phyloP scores from a whole-genome alignment of 2,797 vertebrate species.

The Mus caroli region DNA sequence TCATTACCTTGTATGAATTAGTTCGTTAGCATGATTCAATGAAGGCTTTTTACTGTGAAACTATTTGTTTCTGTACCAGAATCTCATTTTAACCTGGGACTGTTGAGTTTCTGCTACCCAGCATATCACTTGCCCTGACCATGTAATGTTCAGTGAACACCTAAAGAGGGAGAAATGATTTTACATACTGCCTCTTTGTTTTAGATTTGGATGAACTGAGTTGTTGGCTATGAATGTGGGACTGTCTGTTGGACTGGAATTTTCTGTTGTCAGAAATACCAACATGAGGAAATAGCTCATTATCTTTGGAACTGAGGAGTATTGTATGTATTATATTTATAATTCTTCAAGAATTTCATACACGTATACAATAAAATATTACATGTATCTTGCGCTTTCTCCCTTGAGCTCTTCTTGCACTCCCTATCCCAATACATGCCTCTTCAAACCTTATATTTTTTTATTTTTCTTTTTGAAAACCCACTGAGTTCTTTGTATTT shows the following conservation, averaged over 20 bases:
- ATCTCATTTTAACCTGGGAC: background rate
- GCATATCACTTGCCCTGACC: background rate
- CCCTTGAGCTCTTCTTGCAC: background rate
- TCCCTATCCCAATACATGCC: no score
- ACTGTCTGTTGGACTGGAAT: conserved; percentile 33
- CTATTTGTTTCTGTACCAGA: background rate
- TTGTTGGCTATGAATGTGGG: background rate
- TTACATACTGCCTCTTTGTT: background rate
- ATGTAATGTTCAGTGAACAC: background rate
- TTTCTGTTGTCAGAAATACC: conserved; percentile 27
- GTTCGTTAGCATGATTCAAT: conserved; percentile 45
- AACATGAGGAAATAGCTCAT: background rate
- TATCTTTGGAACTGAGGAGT: conserved; percentile 49
- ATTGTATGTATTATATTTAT: background rate
- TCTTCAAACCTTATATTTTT: background rate
- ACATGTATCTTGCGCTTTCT: background rate
- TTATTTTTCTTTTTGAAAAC: background rate
- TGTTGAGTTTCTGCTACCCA: background rate
- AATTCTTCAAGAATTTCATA: background rate
- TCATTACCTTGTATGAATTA: conserved; percentile 9
- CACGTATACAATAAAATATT: background rate
- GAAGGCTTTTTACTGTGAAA: conserved; percentile 9
- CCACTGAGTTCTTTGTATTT: background rate
- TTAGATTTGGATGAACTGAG: conserved; percentile 39
- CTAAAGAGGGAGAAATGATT: background rate